Conservation (phyloP, 1,140 invertebrate species). For the Pseudomyrmex cubaensis region DNA sequence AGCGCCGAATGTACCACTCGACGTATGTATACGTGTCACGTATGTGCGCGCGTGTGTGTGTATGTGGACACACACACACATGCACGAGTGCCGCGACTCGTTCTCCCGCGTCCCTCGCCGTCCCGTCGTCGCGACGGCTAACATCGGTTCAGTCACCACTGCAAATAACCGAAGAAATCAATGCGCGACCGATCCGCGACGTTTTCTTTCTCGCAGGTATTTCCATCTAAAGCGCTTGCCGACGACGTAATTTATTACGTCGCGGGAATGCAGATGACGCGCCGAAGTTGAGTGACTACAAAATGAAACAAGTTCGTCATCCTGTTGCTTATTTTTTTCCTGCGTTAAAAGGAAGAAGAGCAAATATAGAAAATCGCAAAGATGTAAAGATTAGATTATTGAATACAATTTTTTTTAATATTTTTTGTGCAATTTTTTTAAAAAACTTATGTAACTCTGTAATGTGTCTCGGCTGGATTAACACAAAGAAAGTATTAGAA, state of each 20-base stretch:
- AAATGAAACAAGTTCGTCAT: slow-evolving; percentile 14
- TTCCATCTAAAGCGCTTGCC: neutral
- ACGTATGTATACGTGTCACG: slow-evolving; percentile 1
- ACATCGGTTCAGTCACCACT: slow-evolving; percentile 70
- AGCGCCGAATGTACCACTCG: slow-evolving; percentile 67
- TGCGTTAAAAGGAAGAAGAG: neutral
- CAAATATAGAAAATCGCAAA: neutral
- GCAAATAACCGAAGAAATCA: slow-evolving; percentile 69
- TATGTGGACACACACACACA: neutral
- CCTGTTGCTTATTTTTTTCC: neutral
- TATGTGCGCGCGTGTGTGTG: neutral
- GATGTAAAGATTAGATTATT: neutral
- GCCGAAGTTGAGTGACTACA: too few species aligned
- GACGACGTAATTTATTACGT: slow-evolving; percentile 38
- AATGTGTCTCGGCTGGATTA: neutral
- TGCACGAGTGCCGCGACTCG: neutral
- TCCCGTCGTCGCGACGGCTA: slow-evolving; percentile 21
- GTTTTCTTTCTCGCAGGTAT: slow-evolving; percentile 10
- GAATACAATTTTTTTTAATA: neutral
- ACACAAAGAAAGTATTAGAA: slow-evolving; percentile 36
- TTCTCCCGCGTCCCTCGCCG: slow-evolving; percentile 11
- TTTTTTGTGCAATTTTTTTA: neutral
- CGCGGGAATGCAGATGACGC: neutral
- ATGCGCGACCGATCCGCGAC: slow-evolving; percentile 5
- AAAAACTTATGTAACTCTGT: neutral